Evolutionary conservation across 2,888 invertebrate species (phyloP), one percentile per base, ranked within the genome.

Genomic region (Agrenia bidenticulata): DNA sequence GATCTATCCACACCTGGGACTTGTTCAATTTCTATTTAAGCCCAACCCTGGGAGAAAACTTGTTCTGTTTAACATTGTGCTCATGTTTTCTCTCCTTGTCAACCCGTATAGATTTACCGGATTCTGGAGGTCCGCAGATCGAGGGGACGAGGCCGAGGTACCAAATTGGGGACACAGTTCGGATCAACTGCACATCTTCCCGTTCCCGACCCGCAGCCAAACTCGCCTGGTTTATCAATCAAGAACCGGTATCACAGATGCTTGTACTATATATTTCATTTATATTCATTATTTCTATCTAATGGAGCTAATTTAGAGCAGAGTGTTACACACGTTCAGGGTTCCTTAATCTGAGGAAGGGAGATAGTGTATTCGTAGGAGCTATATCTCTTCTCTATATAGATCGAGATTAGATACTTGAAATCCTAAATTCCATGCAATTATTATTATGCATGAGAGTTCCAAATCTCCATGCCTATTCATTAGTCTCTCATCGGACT

Each of bases 161-260:
- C 82, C 89, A 90, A 80, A 86, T 89, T 70, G 89, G 89, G 15
- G 92, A 92, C 79, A 84, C 86, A 55, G 90, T 92, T 37, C 85
- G 87, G 72, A 89, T 92, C 74, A 92, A 90, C 82, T 92, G 92
- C 82, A 90, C 90, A 5, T 91, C 92, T 41, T 88, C 88, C 17
- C 84, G 87, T 74, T 92, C 92, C 51, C 87, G 89, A 77, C 92
- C 92, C 5, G 89, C 90, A 15, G 90, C 91, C 64, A 86, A 87
- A 78, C 85, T 92, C 63, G 87, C 88, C 75, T 92, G 92, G 92
- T 89, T 89, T 83, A 89, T 92, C 81, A 92, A 92, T 81, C 90
- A 90, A 26, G 88, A 90, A 79, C 89, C 88, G 75, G 86, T 82
- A 79, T 24, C 26, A 24, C 55, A 32, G 32, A 55, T 55, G 55